Evolutionary conservation across 2,888 invertebrate genomes (phyloP).

Genomic region (Drosophila borealis): DNA sequence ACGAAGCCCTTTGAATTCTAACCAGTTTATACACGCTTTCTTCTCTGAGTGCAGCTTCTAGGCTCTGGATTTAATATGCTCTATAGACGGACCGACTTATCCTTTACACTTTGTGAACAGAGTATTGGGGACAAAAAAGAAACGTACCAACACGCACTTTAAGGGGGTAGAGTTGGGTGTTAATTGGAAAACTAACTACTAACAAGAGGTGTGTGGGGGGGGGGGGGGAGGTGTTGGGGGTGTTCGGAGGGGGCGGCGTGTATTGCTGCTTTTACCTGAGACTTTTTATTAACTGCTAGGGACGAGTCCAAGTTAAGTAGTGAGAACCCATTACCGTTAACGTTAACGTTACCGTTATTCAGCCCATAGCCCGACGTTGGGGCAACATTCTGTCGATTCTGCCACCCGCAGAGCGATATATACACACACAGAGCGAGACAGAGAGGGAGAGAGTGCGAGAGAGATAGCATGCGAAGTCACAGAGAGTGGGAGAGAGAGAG

Average conservation of each 20-base stretch:
- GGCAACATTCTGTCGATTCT: constrained; percentile 85
- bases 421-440: constrained; percentile 10
- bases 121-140: not conserved
- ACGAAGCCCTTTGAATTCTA: no score
- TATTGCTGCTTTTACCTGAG: constrained; percentile 82
- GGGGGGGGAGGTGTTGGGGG: not conserved
- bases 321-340: constrained; percentile 74
- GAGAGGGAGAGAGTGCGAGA: constrained; percentile 19
- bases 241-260: not conserved
- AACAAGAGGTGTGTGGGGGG: constrained; percentile 1
- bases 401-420: constrained; percentile 39
- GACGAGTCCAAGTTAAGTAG: constrained; percentile 84
- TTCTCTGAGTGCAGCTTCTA: no score
- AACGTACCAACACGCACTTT: constrained; percentile 3
- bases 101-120: not conserved
- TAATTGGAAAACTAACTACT: constrained; percentile 1
- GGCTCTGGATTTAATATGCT: no score
- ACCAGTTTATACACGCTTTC: no score
- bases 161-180: not conserved
- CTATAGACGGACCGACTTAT: not conserved
- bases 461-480: constrained; percentile 15
- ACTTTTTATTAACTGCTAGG: constrained; percentile 83
- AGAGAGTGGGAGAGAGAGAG: constrained; percentile 3
- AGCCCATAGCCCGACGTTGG: constrained; percentile 83
- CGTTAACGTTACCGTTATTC: constrained; percentile 74